These are phyloP conservation scores for Cyphomyrus plagiostoma DNA, from an alignment of 2,113 vertebrate genomes.

Conservation along the genomic window DNA sequence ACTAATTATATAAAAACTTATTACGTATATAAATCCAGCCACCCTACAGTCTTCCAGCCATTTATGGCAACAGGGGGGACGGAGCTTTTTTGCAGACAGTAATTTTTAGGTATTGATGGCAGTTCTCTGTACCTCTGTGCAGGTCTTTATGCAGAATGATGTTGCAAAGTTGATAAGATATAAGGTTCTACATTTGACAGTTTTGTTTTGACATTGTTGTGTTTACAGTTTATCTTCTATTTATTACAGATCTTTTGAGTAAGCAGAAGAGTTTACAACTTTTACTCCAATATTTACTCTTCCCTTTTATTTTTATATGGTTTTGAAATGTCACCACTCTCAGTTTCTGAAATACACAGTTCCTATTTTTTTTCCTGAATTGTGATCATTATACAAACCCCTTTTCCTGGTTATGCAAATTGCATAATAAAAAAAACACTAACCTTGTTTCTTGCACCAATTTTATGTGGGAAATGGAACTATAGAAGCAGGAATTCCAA, in stretches of 20 bases:
- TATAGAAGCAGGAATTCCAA: neutral
- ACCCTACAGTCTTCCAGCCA: neutral
- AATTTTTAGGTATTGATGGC: neutral
- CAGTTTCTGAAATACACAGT: neutral
- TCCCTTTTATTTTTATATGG: neutral
- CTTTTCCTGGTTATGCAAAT: neutral
- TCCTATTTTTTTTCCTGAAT: neutral
- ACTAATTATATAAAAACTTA: neutral
- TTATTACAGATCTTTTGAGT: neutral
- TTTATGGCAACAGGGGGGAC: neutral
- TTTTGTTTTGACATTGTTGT: neutral
- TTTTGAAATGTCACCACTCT: constrained; percentile 7
- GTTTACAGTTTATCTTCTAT: neutral
- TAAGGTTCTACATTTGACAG: neutral
- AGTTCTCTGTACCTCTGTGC: neutral
- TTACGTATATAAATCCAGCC: neutral
- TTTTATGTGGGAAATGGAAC: neutral
- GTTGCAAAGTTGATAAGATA: neutral
- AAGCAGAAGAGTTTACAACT: neutral
- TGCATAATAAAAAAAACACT: neutral
- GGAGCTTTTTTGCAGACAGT: neutral
- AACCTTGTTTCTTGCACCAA: neutral
- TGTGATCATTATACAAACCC: neutral
- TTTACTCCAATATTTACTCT: constrained; percentile 3
- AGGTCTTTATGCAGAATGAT: neutral